Conservation (phyloP, 1,140 invertebrate genomes). For the Hycleus cichorii region DNA sequence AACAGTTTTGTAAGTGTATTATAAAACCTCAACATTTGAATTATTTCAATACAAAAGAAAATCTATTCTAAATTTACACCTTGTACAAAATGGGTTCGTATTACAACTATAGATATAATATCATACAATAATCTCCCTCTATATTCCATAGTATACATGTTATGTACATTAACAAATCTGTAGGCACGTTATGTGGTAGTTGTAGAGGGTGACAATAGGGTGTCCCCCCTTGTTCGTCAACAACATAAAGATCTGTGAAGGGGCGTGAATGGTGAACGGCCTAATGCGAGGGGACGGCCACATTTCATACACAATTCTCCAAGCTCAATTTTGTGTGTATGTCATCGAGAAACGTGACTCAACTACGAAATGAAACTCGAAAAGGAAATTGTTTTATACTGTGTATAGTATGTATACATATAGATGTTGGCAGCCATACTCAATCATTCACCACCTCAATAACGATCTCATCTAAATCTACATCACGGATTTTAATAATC, state of each 20-base stretch:
- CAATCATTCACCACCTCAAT: no score
- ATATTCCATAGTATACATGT: no score
- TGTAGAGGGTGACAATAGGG: constrained; percentile 14
- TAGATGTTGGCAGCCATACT: no score
- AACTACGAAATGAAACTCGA: no score
- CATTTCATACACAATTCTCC: constrained; percentile 25
- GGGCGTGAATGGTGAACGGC: constrained; percentile 11
- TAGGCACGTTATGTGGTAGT: constrained; percentile 21
- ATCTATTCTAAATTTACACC: constrained; percentile 25
- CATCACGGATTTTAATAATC: no score
- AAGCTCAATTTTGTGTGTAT: constrained; percentile 25
- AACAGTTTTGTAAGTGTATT: constrained; percentile 22
- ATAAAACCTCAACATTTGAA: constrained; percentile 25
- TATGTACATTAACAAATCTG: neutral
- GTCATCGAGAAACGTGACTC: constrained; percentile 21
- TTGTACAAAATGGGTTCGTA: constrained; percentile 13
- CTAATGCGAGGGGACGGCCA: constrained; percentile 19
- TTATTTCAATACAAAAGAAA: constrained; percentile 8
- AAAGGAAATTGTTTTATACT: no score
- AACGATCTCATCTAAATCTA: no score
- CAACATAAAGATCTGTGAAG: constrained; percentile 13
- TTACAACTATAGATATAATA: constrained; percentile 6
- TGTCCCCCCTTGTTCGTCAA: neutral
- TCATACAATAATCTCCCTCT: constrained; percentile 17
- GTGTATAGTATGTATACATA: no score